Evolutionary conservation across 1,140 invertebrate species (phyloP), one percentile per base, ranked within the genome.

Genomic region (Trachymyrmex cornetzi): DNA sequence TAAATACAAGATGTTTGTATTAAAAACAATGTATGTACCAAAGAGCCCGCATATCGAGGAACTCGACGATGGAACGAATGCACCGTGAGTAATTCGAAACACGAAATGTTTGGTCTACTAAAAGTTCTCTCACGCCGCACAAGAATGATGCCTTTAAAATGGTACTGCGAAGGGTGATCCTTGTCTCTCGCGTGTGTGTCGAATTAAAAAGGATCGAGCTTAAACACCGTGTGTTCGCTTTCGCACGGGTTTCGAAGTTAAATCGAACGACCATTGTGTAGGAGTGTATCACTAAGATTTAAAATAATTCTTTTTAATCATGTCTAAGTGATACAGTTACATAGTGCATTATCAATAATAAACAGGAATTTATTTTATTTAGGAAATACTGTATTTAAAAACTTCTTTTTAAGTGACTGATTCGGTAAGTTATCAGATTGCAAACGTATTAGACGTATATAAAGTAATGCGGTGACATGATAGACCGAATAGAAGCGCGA

Each of bases 31-130:
- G 88, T 91, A 88, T 87, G 87, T 80, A 77, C 79, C 66, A 79
- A 77, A 88, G 87, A 90, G 87, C 90, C 90, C 90, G 90, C 89
- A 91, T 91, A 48, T 80, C 77, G 82, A 67, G 67, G 59, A 12
- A 84, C 88, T 71, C 72, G 16, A 44, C 81, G 48, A 72, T 34
- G 55, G 12, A 44, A 77, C 67, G 81, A 61, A 27, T 61, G 55
- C 67, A 61, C 59, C 55, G 82, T 24, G 22, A 87, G 92, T 93
- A 93, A 93, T 66, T 85, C 88, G 93, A 93, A 87, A 88, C 92
- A 91, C 72, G 85, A 87, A 82, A 90, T 94, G 89, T 95, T 95
- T 94, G 92, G 90, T 88, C 92, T 92, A 82, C 91, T 94, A 93
- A 94, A 93, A 94, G 94, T 94, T 86, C 81, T 91, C 90, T 90